phyloP scores from a whole-genome alignment of 1,140 invertebrate species.

The Dendrolimus punctatus region DNA sequence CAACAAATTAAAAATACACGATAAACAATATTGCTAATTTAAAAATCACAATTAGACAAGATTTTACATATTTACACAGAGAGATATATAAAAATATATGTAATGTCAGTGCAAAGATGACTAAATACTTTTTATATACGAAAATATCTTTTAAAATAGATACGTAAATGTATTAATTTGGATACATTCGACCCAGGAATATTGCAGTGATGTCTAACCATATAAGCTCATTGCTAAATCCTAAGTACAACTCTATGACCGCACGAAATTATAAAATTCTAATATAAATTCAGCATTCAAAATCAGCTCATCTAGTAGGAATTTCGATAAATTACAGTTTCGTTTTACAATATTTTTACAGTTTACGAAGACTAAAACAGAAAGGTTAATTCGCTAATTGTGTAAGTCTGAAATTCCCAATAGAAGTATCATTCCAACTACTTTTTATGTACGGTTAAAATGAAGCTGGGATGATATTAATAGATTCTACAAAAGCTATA shows the following conservation, averaged over 20 bases:
- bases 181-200: slow-evolving; percentile 2
- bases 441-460: too few species aligned
- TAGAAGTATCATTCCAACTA: too few species aligned
- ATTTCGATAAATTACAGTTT: too few species aligned
- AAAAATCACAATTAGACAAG: slow-evolving; percentile 25
- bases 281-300: too few species aligned
- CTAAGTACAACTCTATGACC: slow-evolving; percentile 9
- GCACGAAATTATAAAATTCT: not conserved
- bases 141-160: slow-evolving; percentile 23
- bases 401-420: too few species aligned
- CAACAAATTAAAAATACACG: slow-evolving; percentile 11
- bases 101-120: slow-evolving; percentile 22
- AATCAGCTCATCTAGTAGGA: too few species aligned
- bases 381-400: too few species aligned
- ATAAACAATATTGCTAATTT: slow-evolving; percentile 22
- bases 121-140: slow-evolving; percentile 19
- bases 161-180: slow-evolving; percentile 8
- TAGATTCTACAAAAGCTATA: too few species aligned
- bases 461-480: too few species aligned
- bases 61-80: slow-evolving; percentile 36
- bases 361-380: too few species aligned
- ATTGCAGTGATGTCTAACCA: slow-evolving; percentile 4
- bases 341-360: too few species aligned
- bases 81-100: slow-evolving; percentile 28
- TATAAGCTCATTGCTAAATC: slow-evolving; percentile 15